phyloP scores from a whole-genome alignment of 2,888 invertebrate genomes.

The Sinopyrophorus schimmeli region DNA sequence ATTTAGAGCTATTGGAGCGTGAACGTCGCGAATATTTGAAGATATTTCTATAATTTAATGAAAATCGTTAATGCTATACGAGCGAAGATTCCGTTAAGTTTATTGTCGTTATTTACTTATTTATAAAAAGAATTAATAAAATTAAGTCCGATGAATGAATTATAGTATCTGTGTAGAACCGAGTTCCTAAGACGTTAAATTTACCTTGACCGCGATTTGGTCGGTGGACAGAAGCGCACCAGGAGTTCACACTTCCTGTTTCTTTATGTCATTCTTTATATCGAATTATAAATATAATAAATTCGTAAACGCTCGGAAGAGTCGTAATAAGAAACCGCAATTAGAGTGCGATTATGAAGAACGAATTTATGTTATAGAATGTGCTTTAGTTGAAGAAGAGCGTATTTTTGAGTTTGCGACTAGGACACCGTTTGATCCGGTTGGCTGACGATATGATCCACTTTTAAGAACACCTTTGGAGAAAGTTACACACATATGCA shows the following conservation, averaged over 20 bases:
- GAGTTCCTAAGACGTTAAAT: constrained; percentile 19
- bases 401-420: constrained; percentile 11
- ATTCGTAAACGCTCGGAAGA: neutral
- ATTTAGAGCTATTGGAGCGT: too few species aligned
- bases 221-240: constrained; percentile 9
- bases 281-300: constrained; percentile 1
- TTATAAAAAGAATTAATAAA: too few species aligned
- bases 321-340: constrained; percentile 1
- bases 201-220: constrained; percentile 28
- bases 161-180: constrained; percentile 13
- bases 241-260: constrained; percentile 18
- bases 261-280: constrained; percentile 21
- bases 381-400: constrained; percentile 4
- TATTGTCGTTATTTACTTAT: too few species aligned
- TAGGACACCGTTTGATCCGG: constrained; percentile 16
- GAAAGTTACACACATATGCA: constrained; percentile 25
- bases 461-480: constrained; percentile 18
- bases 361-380: constrained; percentile 7
- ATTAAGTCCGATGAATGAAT: too few species aligned
- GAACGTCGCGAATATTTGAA: too few species aligned
- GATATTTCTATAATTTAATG: too few species aligned
- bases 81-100: too few species aligned
- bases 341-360: constrained; percentile 1
- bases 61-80: too few species aligned
- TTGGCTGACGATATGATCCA: constrained; percentile 17